Conservation (phyloP, 1,140 invertebrate genomes). For the Stegodyphus mimosarum region DNA sequence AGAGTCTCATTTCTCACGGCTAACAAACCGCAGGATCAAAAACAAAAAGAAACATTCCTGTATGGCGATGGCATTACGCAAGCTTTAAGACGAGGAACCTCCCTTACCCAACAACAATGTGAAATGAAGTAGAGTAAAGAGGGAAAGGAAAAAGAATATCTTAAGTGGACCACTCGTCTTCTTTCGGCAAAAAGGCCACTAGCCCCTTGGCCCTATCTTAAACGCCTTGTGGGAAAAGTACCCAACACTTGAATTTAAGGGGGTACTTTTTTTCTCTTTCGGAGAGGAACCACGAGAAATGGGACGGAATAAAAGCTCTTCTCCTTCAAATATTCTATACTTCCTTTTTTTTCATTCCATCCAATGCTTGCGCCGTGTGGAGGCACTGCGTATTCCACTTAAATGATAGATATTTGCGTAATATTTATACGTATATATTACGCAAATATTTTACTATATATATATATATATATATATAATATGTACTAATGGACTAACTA, state of each 20-base stretch:
- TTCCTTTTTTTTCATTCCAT: too few relatives aligned
- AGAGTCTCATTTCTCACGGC: conserved; percentile 12
- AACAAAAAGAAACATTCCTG: neutral
- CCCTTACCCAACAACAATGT: conserved; percentile 14
- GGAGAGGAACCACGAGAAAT: too few relatives aligned
- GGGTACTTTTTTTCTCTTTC: neutral
- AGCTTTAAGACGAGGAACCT: neutral
- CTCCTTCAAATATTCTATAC: too few relatives aligned
- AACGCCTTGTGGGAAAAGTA: conserved; percentile 33
- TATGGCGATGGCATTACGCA: neutral
- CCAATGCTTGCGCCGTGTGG: too few relatives aligned
- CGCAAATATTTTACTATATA: too few relatives aligned
- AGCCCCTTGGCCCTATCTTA: conserved; percentile 22
- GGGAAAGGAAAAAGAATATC: conserved; percentile 3
- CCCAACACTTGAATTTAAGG: conserved; percentile 33
- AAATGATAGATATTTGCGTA: too few relatives aligned
- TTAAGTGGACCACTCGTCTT: conserved; percentile 26
- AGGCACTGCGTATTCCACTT: too few relatives aligned
- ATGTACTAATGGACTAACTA: too few relatives aligned
- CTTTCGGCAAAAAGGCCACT: conserved; percentile 13
- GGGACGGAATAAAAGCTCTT: too few relatives aligned
- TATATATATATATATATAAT: too few relatives aligned
- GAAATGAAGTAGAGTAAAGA: neutral
- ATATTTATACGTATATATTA: too few relatives aligned
- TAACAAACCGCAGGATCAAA: conserved; percentile 19